Percentiles rank a stretch among this genome's conserved stretches.
phyloP scores from a whole-genome alignment of 2,113 vertebrate genomes.

The Toxotes chatareus region DNA sequence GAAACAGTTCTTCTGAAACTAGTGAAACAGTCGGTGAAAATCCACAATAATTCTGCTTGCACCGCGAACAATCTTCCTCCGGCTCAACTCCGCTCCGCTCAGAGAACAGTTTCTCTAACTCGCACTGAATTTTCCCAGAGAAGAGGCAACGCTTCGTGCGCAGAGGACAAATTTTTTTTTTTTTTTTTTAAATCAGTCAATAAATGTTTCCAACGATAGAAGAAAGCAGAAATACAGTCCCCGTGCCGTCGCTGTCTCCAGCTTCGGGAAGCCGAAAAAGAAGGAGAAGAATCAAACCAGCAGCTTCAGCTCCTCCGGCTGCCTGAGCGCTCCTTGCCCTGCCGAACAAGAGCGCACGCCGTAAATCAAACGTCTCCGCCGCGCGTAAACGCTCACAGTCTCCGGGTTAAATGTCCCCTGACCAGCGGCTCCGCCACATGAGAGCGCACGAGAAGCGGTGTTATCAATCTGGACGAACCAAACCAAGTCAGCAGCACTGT shows the following conservation, averaged over 20 bases:
- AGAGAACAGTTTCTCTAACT: constrained; percentile 53
- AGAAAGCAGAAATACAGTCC: not conserved
- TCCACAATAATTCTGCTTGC: not conserved
- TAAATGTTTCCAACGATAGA: constrained; percentile 8
- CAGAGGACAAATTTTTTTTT: not conserved
- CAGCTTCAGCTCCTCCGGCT: constrained; percentile 28
- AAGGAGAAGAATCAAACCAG: constrained; percentile 7
- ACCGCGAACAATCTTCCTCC: not conserved
- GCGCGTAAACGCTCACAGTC: not conserved
- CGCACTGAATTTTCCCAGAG: constrained; percentile 14
- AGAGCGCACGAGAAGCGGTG: constrained; percentile 41
- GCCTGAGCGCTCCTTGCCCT: constrained; percentile 6
- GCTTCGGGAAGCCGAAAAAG: not conserved
- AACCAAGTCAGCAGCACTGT: constrained; percentile 46
- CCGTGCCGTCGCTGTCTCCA: not conserved
- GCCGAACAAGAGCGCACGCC: not conserved
- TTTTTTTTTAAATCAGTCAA: no score
- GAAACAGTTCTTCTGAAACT: not conserved
- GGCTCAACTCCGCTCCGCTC: constrained; percentile 39
- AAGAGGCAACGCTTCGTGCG: constrained; percentile 9
- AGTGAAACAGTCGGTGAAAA: not conserved
- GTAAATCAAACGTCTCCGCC: constrained; percentile 16
- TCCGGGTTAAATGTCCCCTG: constrained; percentile 18
- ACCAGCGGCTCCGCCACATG: constrained; percentile 21
- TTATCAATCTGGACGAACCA: constrained; percentile 29